Percentiles rank a stretch among this genome's conserved stretches.
phyloP scores from a whole-genome alignment of 1,140 invertebrate genomes.

The Idris sp. region DNA sequence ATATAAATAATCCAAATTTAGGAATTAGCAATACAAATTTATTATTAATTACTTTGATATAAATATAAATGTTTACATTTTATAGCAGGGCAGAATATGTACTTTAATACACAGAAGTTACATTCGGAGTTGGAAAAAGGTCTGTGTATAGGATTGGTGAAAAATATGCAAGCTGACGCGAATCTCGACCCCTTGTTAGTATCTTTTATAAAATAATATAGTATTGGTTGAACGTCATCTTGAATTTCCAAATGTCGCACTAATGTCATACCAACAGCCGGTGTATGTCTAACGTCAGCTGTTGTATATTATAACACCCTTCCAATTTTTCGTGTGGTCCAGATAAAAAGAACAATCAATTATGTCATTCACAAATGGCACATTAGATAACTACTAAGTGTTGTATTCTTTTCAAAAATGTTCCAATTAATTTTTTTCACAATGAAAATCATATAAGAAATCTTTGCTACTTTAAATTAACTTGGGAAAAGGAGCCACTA shows the following conservation, averaged over 20 bases:
- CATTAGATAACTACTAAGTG: conserved; percentile 36
- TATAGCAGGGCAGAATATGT: too few relatives aligned
- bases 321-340: conserved; percentile 53
- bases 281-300: conserved; percentile 66
- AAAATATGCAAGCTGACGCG: conserved; percentile 59
- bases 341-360: conserved; percentile 59
- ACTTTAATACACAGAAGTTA: too few relatives aligned
- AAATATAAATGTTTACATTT: conserved; percentile 6
- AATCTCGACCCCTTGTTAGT: conserved; percentile 11
- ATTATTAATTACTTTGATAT: too few relatives aligned
- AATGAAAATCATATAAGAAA: too few relatives aligned
- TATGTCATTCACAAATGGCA: conserved; percentile 48
- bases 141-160: background rate
- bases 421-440: too few relatives aligned
- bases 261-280: conserved; percentile 64
- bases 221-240: conserved; percentile 50
- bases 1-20: too few relatives aligned
- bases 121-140: background rate
- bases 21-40: too few relatives aligned
- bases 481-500: too few relatives aligned
- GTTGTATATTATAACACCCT: conserved; percentile 54
- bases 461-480: too few relatives aligned
- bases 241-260: conserved; percentile 60
- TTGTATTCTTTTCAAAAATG: too few relatives aligned
- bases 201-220: conserved; percentile 52